phyloP scores from a whole-genome alignment of 2,797 vertebrate genomes.

The Avahi laniger region DNA sequence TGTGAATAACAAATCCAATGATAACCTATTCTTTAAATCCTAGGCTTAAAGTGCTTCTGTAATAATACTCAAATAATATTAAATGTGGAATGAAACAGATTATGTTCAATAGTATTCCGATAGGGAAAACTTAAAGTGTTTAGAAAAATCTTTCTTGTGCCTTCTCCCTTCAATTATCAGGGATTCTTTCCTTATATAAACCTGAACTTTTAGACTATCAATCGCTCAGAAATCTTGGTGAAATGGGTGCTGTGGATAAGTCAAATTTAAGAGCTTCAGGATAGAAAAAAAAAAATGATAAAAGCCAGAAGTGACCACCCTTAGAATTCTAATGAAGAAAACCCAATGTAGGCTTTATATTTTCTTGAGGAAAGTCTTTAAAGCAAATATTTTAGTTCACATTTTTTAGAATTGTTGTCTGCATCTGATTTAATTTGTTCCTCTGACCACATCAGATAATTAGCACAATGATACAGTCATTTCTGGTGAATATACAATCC shows the following conservation, averaged over 20 bases:
- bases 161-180: neutral
- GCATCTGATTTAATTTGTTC: neutral
- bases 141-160: neutral
- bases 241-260: neutral
- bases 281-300: neutral
- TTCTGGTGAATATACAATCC: neutral
- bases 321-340: conserved; percentile 53
- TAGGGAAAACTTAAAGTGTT: neutral
- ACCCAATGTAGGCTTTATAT: neutral
- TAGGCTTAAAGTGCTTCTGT: neutral
- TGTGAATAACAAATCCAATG: neutral
- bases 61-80: neutral
- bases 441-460: conserved; percentile 14
- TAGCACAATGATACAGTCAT: neutral
- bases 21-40: neutral
- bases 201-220: conserved; percentile 1
- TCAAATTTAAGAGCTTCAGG: neutral
- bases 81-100: neutral
- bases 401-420: neutral
- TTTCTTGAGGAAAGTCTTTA: conserved; percentile 28
- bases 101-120: neutral
- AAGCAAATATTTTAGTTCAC: conserved; percentile 21
- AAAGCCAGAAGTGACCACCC: neutral
- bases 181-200: conserved; percentile 1
- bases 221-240: neutral